Evolutionary conservation across 2,113 vertebrate genomes (phyloP).

Genomic region (Rousettus leschenaultii): DNA sequence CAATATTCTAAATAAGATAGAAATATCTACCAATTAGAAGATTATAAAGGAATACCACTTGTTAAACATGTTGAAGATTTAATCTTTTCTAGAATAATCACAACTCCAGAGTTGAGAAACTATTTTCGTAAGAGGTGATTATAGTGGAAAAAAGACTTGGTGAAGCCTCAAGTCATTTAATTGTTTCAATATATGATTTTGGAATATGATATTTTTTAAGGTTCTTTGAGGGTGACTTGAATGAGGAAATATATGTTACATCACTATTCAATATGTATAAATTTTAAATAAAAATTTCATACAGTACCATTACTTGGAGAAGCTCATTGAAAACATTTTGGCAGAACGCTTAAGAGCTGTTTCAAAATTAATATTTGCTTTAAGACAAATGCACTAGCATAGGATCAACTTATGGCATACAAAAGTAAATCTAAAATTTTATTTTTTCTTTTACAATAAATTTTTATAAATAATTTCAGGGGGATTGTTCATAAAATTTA

Average conservation of each 20-base stretch:
- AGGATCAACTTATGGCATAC: neutral
- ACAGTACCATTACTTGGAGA: neutral
- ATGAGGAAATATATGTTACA: neutral
- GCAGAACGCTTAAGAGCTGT: neutral
- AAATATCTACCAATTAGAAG: neutral
- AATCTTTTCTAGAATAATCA: neutral
- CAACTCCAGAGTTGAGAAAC: neutral
- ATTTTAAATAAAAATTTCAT: neutral
- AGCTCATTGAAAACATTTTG: neutral
- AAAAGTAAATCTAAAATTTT: neutral
- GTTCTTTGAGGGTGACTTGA: neutral
- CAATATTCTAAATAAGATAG: neutral
- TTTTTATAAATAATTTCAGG: neutral
- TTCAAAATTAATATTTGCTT: neutral
- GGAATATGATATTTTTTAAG: neutral
- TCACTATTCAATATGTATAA: neutral
- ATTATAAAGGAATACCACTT: neutral
- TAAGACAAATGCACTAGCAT: neutral
- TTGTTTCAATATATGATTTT: neutral
- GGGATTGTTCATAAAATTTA: neutral
- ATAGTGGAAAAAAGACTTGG: neutral
- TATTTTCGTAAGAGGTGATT: neutral
- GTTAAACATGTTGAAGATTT: neutral
- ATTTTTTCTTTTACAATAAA: neutral
- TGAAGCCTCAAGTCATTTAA: neutral